Evolutionary conservation across 1,140 invertebrate genomes (phyloP).

Genomic region (Harpegnathos saltator): DNA sequence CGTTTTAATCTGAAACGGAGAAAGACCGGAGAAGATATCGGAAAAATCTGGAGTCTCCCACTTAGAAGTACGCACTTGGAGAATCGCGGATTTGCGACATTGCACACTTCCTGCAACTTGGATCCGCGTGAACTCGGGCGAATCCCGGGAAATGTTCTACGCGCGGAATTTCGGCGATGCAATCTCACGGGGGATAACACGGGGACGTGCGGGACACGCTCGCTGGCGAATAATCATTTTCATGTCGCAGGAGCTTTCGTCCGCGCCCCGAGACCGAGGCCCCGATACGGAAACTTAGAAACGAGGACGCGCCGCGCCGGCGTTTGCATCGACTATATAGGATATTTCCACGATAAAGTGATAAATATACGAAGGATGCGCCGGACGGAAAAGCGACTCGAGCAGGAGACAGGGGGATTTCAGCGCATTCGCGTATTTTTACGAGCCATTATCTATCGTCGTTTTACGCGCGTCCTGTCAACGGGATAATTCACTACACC

Average conservation of each 20-base stretch:
- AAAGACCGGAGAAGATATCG: too few relatives aligned
- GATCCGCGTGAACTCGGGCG: too few relatives aligned
- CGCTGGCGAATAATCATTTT: not conserved
- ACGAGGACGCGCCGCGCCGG: not conserved
- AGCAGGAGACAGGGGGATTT: too few relatives aligned
- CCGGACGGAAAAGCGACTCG: not conserved
- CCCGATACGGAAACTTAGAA: not conserved
- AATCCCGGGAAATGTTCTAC: too few relatives aligned
- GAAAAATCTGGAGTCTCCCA: too few relatives aligned
- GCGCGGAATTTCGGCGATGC: not conserved
- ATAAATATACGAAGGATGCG: slow-evolving; percentile 31
- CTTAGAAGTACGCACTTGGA: too few relatives aligned
- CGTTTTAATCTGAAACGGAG: too few relatives aligned
- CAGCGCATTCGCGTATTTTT: slow-evolving; percentile 18
- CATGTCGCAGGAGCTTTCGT: not conserved
- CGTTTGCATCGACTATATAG: not conserved
- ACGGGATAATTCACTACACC: not conserved
- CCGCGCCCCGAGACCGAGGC: not conserved
- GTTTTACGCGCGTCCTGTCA: not conserved
- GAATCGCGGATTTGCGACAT: too few relatives aligned
- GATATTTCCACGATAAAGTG: not conserved
- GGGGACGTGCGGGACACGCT: too few relatives aligned
- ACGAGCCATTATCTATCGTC: not conserved
- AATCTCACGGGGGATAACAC: not conserved
- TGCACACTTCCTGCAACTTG: too few relatives aligned